Evolutionary conservation across 2,888 invertebrate species (phyloP).

Genomic region (Zaprionus obscuricornis): DNA sequence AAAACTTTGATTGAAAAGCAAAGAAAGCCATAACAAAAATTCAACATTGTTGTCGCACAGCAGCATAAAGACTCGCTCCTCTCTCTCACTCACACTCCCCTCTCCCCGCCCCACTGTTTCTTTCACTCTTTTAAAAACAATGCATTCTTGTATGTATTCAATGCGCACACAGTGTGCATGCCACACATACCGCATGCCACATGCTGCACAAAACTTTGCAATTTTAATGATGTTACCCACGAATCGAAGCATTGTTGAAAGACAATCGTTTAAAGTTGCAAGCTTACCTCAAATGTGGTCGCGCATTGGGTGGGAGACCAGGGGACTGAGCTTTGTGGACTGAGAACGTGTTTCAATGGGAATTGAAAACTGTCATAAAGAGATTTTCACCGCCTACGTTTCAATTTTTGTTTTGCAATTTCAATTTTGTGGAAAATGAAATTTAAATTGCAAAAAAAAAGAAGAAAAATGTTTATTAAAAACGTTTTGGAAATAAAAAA

Average conservation of each 20-base stretch:
- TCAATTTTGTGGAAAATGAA: conserved; percentile 63
- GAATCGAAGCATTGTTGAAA: conserved; percentile 28
- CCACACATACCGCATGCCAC: conserved; percentile 21
- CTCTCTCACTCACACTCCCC: no score
- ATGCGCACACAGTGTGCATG: conserved; percentile 6
- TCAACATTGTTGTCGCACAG: conserved; percentile 1
- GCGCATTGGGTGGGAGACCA: not conserved
- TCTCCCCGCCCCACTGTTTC: no score
- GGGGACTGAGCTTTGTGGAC: not conserved
- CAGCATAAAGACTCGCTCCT: not conserved
- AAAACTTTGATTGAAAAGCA: no score
- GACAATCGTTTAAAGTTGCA: conserved; percentile 14
- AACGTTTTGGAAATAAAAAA: conserved; percentile 31
- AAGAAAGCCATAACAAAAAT: conserved; percentile 17
- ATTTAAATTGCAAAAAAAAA: conserved; percentile 63
- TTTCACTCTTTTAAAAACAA: no score
- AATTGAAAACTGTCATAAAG: conserved; percentile 26
- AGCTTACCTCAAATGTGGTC: conserved; percentile 1
- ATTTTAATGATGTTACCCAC: conserved; percentile 53
- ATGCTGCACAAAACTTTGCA: conserved; percentile 40
- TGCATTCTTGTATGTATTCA: conserved; percentile 14
- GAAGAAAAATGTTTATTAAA: conserved; percentile 43
- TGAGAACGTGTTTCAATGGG: conserved; percentile 3
- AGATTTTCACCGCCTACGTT: conserved; percentile 3
- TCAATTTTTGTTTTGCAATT: conserved; percentile 16